A percentile compares a stretch with the other conserved stretches of the same genome.
These are phyloP conservation scores for Camponotus pennsylvanicus DNA, from an alignment of 1,140 invertebrate genomes.

Conservation along the genomic window DNA sequence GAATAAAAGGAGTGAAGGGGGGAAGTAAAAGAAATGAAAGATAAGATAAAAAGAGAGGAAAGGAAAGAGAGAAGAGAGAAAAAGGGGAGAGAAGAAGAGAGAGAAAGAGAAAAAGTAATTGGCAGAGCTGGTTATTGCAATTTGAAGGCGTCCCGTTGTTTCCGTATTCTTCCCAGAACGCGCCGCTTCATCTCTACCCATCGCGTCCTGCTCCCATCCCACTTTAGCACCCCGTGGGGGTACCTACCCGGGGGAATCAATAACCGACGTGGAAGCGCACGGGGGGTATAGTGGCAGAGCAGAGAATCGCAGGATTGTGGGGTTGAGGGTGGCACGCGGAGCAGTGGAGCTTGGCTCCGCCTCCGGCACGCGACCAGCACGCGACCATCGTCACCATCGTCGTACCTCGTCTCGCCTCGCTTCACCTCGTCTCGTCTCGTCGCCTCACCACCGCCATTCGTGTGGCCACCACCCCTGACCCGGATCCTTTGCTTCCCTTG, in stretches of 20 bases:
- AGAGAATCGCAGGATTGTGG: constrained; percentile 68
- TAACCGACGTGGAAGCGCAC: constrained; percentile 83
- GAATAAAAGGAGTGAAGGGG: too few relatives aligned
- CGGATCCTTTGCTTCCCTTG: constrained; percentile 46
- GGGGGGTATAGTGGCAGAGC: constrained; percentile 65
- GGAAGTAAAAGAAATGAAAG: too few relatives aligned
- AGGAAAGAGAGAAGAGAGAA: not conserved
- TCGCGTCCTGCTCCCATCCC: constrained; percentile 59
- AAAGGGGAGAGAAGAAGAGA: not conserved
- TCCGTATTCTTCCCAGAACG: constrained; percentile 37
- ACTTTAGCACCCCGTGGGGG: constrained; percentile 73
- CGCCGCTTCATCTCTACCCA: constrained; percentile 56
- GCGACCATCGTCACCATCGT: constrained; percentile 77
- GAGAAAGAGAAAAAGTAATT: constrained; percentile 50
- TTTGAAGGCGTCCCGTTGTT: constrained; percentile 55
- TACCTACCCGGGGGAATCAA: constrained; percentile 85
- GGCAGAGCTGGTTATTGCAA: constrained; percentile 47
- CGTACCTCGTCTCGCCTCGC: constrained; percentile 25
- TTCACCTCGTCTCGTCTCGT: constrained; percentile 6
- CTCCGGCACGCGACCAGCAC: constrained; percentile 85
- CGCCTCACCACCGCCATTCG: constrained; percentile 16
- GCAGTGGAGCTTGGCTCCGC: constrained; percentile 80
- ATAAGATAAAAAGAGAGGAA: not conserved
- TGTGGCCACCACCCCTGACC: constrained; percentile 55
- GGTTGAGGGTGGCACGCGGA: constrained; percentile 75